phyloP scores from a whole-genome alignment of 2,888 invertebrate genomes.

The Drosophila quinaria region DNA sequence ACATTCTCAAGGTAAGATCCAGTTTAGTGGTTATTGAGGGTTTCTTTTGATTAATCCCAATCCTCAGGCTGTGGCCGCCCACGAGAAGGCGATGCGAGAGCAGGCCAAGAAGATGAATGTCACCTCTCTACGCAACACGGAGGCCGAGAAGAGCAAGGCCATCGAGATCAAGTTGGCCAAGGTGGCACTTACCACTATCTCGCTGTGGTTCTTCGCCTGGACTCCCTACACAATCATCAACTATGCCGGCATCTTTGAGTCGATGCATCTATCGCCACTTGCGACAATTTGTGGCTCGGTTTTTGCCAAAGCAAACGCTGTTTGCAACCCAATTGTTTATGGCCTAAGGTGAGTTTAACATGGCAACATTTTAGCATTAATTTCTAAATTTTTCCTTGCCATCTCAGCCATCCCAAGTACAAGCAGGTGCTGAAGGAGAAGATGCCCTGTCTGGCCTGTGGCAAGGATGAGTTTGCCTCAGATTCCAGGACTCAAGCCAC shows the following conservation, averaged over 20 bases:
- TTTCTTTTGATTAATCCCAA: neutral
- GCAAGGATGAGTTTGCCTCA: conserved; percentile 68
- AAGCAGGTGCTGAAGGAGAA: conserved; percentile 87
- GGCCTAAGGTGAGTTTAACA: conserved; percentile 87
- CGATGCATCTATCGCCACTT: conserved; percentile 86
- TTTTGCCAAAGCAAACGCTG: conserved; percentile 88
- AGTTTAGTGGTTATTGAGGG: too few species aligned
- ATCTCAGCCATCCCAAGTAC: conserved; percentile 88
- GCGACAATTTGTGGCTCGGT: conserved; percentile 87
- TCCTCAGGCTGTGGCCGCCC: conserved; percentile 86
- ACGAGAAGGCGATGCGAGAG: conserved; percentile 87
- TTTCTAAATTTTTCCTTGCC: neutral
- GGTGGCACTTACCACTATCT: conserved; percentile 88
- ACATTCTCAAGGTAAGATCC: conserved; percentile 87
- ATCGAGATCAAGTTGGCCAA: conserved; percentile 88
- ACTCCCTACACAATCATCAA: conserved; percentile 88
- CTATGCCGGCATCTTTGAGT: conserved; percentile 86
- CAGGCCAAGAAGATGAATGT: conserved; percentile 90
- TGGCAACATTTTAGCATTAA: too few species aligned
- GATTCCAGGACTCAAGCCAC: conserved; percentile 83
- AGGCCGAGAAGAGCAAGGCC: conserved; percentile 86
- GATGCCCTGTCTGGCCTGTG: conserved; percentile 88
- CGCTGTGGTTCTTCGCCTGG: conserved; percentile 90
- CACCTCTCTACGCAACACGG: conserved; percentile 87
- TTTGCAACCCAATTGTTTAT: conserved; percentile 88